phyloP scores from a whole-genome alignment of 2,888 invertebrate genomes.

The Drosophila longiperda region DNA sequence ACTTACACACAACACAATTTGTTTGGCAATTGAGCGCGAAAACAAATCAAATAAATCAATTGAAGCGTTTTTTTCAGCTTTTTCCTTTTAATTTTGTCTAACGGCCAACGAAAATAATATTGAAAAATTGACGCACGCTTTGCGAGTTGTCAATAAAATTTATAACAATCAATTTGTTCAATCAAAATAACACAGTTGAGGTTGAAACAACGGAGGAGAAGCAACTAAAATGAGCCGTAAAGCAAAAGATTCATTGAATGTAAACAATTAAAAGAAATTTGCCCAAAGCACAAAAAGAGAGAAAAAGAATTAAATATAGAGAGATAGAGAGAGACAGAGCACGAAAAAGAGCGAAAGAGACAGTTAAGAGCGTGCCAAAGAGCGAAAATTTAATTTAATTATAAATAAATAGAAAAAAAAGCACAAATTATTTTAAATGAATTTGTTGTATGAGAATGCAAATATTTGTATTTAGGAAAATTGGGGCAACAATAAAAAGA shows the following conservation, averaged over 20 bases:
- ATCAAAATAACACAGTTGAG: slow-evolving; percentile 37
- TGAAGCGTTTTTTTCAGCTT: slow-evolving; percentile 51
- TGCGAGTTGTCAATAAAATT: slow-evolving; percentile 64
- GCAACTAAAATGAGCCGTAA: slow-evolving; percentile 59
- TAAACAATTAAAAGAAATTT: slow-evolving; percentile 79
- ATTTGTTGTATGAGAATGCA: slow-evolving; percentile 38
- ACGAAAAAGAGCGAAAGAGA: slow-evolving; percentile 5
- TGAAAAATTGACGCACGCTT: slow-evolving; percentile 35
- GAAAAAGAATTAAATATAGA: slow-evolving; percentile 4
- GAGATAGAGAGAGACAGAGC: background rate
- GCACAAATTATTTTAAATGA: slow-evolving; percentile 38
- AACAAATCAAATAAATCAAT: slow-evolving; percentile 78
- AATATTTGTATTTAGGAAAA: slow-evolving; percentile 40
- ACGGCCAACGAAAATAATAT: slow-evolving; percentile 68
- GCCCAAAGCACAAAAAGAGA: slow-evolving; percentile 41
- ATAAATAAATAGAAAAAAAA: slow-evolving; percentile 36
- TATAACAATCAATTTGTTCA: slow-evolving; percentile 62
- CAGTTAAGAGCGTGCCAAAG: slow-evolving; percentile 17
- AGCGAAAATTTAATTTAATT: slow-evolving; percentile 58
- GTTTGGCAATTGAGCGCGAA: slow-evolving; percentile 56
- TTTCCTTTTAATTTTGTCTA: slow-evolving; percentile 69
- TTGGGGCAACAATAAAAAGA: slow-evolving; percentile 34
- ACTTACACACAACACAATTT: slow-evolving; percentile 12
- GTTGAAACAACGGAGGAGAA: slow-evolving; percentile 27
- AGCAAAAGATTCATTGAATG: slow-evolving; percentile 59